Percentiles rank a stretch among this genome's conserved stretches.
Conservation (phyloP, 2,797 vertebrate species). For the Gallinago nigripennis region DNA sequence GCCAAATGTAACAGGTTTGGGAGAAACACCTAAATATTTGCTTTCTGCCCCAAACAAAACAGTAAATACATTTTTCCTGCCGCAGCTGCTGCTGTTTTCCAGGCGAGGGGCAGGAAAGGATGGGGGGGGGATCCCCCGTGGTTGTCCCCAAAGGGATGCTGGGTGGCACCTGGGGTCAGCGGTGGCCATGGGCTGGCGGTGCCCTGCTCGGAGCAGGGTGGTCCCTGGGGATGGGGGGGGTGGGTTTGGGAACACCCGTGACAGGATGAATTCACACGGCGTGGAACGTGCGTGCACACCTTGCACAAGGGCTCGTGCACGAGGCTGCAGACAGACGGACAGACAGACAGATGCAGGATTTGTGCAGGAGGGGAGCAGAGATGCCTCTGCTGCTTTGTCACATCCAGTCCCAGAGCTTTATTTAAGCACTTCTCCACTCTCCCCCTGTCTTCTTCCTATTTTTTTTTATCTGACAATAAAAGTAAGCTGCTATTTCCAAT, state of each 20-base stretch:
- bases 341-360: neutral
- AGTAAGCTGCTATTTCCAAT: conserved; percentile 4
- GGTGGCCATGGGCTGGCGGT: neutral
- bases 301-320: rapidly evolving
- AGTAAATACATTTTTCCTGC: rapidly evolving
- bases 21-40: neutral
- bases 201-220: rapidly evolving
- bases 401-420: neutral
- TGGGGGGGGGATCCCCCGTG: rapidly evolving
- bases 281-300: rapidly evolving
- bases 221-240: rapidly evolving
- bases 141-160: neutral
- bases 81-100: rapidly evolving
- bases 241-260: rapidly evolving
- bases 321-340: neutral
- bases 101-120: rapidly evolving
- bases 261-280: rapidly evolving
- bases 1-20: neutral
- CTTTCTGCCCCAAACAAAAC: neutral
- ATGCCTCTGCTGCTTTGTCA: neutral
- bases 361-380: neutral
- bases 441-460: neutral
- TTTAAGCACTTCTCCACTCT: neutral
- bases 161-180: rapidly evolving
- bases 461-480: neutral